Base-by-base conservation (phyloP, 2,797 vertebrate species). In the Hypotaenidia okinawae region DNA sequence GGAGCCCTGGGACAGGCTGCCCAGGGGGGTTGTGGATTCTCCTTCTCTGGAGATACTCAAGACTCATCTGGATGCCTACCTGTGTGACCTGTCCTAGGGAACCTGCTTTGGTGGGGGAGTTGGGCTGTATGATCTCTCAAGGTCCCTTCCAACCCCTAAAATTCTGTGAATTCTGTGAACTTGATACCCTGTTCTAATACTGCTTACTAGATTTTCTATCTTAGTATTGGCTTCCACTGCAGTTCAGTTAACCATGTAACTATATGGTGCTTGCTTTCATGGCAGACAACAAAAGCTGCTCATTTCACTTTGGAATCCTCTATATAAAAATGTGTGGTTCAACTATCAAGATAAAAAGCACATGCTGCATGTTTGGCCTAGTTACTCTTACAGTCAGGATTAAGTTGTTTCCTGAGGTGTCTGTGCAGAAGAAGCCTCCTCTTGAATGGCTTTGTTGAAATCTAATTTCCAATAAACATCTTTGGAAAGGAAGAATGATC, bases 401-500 rank as follows among this genome's bases (percentile, higher is more conserved):
- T 63, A 89, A 75, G 59, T 61, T 75, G 54, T 58, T 82, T 85
- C 79, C 72, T 70, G 49, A 84, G 13, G 17, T 51, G 10, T 27
- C 58, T 45, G 37, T 61, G 43, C 41, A 74, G 85, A 87, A 77
- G 37, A 30, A 89, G 58, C 28, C 7, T 49, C 51, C 21, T 55
- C 58, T 75, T 52, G 25, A 81, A 63, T 47, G n/a, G 41, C 43
- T 77, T 28, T 78, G 39, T 58, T 84, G 87, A 80, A 94, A 72
- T 92, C 62, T 79, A 69, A 58, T 78, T 93, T 94, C 81, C 58
- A 84, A 39, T 81, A 72, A 78, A 64, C n/a, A 81, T 27, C 30
- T 86, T 70, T 41, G 72, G 69, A 72, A 94, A 92, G 33, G 51
- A 88, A 62, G 15, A 92, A 77, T 11, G 4, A 69, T 73, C 0